Conservation (phyloP, 2,113 vertebrate genomes). For the Talpa occidentalis region DNA sequence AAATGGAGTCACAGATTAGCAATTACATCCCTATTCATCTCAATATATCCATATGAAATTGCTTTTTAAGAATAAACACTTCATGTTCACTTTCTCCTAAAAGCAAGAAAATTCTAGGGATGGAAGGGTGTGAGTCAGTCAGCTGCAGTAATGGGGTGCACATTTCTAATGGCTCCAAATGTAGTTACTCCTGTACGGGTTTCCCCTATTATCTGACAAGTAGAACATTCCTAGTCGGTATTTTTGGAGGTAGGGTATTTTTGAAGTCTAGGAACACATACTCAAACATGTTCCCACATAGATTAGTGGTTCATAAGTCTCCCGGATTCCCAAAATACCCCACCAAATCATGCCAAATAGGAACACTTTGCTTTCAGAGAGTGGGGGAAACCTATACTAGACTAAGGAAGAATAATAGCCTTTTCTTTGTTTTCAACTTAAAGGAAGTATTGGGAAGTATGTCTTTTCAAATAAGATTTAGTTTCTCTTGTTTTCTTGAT, state of each 20-base stretch:
- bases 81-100: constrained; percentile 11
- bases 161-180: constrained; percentile 56
- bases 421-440: constrained; percentile 42
- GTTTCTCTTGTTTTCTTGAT: constrained; percentile 8
- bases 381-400: neutral
- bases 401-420: neutral
- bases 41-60: neutral
- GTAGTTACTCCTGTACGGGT: neutral
- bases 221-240: neutral
- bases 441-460: neutral
- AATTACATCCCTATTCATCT: neutral
- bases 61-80: neutral
- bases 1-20: neutral
- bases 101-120: neutral
- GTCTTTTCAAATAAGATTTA: neutral
- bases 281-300: neutral
- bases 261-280: neutral
- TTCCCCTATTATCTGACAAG: neutral
- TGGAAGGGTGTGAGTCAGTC: neutral
- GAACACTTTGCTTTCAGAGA: neutral
- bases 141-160: neutral
- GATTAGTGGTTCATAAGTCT: neutral
- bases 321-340: neutral
- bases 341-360: neutral
- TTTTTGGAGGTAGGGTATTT: neutral